Percentiles rank a stretch among this genome's conserved stretches.
These are phyloP conservation scores for Erythrolamprus reginae DNA, from an alignment of 2,113 vertebrate genomes.

Conservation along the genomic window DNA sequence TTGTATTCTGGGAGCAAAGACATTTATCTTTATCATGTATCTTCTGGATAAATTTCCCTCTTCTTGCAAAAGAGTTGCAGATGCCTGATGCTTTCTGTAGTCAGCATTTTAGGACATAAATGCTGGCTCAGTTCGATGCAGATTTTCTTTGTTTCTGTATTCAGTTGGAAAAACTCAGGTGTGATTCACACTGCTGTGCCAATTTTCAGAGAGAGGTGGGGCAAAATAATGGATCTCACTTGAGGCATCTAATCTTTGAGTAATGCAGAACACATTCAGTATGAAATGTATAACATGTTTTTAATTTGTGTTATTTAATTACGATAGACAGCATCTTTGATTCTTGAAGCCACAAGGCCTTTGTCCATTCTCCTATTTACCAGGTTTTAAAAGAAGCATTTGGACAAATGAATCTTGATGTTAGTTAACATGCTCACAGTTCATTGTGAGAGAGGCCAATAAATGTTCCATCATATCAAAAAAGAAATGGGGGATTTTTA, in stretches of 20 bases:
- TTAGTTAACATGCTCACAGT: background rate
- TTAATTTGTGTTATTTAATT: conserved; percentile 11
- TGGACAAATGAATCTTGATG: background rate
- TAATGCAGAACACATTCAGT: background rate
- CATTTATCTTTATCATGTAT: background rate
- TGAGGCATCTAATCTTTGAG: background rate
- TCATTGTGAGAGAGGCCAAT: background rate
- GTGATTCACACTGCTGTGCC: background rate
- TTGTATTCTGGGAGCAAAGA: background rate
- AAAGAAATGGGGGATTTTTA: too few species aligned
- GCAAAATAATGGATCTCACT: background rate
- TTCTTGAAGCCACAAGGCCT: background rate
- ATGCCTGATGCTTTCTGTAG: background rate
- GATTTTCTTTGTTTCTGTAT: background rate
- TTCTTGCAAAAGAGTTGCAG: background rate
- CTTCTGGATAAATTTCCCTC: background rate
- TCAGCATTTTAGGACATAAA: background rate
- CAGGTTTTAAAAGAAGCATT: background rate
- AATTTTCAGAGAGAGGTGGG: background rate
- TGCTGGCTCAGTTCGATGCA: background rate
- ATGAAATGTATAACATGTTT: conserved; percentile 9
- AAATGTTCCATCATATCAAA: background rate
- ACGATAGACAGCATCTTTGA: background rate
- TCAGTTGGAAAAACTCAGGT: background rate
- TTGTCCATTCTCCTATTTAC: background rate